A percentile compares a stretch with the other conserved stretches of the same genome.
phyloP scores from a whole-genome alignment of 2,797 vertebrate genomes.

The Zenarchopterus dispar region DNA sequence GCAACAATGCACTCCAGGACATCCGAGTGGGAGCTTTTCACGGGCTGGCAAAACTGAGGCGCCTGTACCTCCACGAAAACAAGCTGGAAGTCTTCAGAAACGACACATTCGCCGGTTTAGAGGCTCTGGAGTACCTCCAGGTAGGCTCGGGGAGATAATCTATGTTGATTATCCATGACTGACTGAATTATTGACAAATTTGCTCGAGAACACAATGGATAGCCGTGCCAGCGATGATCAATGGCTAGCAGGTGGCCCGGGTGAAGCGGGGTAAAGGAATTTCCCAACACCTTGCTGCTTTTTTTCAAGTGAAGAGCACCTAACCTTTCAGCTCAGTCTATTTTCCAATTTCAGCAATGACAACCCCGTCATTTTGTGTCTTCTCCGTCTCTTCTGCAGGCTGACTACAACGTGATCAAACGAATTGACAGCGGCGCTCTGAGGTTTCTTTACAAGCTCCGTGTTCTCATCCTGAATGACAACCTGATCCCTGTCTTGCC shows the following conservation, averaged over 20 bases:
- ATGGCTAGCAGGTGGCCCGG: conserved; percentile 22
- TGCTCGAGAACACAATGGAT: conserved; percentile 31
- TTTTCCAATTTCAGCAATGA: conserved; percentile 51
- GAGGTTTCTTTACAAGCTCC: conserved; percentile 95
- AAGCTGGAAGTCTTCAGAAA: conserved; percentile 98
- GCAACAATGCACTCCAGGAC: conserved; percentile 98
- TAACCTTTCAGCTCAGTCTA: conserved; percentile 24
- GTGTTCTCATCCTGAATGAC: conserved; percentile 98
- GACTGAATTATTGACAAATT: conserved; percentile 44
- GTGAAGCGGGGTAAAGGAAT: conserved; percentile 22
- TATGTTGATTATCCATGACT: conserved; percentile 26
- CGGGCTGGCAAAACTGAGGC: conserved; percentile 92
- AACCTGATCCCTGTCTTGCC: conserved; percentile 97
- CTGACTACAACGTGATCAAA: conserved; percentile 98
- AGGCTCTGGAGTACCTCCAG: conserved; percentile 98
- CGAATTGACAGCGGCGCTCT: conserved; percentile 97
- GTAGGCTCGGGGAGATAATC: conserved; percentile 75
- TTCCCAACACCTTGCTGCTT: conserved; percentile 17
- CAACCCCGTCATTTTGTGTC: conserved; percentile 35
- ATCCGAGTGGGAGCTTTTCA: conserved; percentile 96
- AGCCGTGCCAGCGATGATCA: conserved; percentile 30
- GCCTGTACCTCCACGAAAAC: conserved; percentile 98
- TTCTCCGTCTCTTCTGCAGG: conserved; percentile 83
- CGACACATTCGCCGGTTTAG: conserved; percentile 95
- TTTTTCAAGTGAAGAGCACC: conserved; percentile 12